A percentile compares a stretch with the other conserved stretches of the same genome.
These are phyloP conservation scores for Andinoacara biseriatus DNA, from an alignment of 2,113 vertebrate species.

Conservation along the genomic window DNA sequence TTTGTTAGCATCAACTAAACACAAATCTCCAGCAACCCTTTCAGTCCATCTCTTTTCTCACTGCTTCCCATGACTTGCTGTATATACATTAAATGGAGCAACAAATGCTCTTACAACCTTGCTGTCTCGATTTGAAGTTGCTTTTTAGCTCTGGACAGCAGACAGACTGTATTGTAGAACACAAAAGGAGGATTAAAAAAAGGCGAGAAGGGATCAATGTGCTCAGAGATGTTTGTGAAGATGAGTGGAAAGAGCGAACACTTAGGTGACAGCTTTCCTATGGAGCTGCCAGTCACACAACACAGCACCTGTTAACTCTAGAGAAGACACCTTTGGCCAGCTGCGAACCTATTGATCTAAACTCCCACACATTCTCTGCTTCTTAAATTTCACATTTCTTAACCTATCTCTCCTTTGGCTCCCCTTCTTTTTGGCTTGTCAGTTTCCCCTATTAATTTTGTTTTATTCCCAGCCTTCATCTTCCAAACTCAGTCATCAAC, in stretches of 20 bases:
- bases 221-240: conserved; percentile 61
- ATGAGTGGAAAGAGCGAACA: conserved; percentile 66
- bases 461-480: conserved; percentile 31
- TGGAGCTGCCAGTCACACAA: conserved; percentile 74
- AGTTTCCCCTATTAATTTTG: conserved; percentile 28
- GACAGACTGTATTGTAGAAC: conserved; percentile 11
- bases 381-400: conserved; percentile 40
- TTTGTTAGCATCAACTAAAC: conserved; percentile 19
- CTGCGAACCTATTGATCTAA: conserved; percentile 67
- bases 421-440: conserved; percentile 37
- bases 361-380: conserved; percentile 48
- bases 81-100: conserved; percentile 15
- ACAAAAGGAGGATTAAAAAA: conserved; percentile 40
- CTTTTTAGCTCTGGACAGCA: conserved; percentile 7
- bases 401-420: conserved; percentile 3
- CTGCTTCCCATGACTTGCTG: background rate
- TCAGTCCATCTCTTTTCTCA: background rate
- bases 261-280: conserved; percentile 77
- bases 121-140: background rate
- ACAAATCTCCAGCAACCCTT: conserved; percentile 4
- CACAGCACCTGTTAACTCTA: conserved; percentile 51
- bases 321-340: conserved; percentile 66
- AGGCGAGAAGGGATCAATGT: conserved; percentile 37
- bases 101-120: conserved; percentile 6
- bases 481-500: background rate